Conservation (phyloP, 2,113 vertebrate species). For the Sardina pilchardus region DNA sequence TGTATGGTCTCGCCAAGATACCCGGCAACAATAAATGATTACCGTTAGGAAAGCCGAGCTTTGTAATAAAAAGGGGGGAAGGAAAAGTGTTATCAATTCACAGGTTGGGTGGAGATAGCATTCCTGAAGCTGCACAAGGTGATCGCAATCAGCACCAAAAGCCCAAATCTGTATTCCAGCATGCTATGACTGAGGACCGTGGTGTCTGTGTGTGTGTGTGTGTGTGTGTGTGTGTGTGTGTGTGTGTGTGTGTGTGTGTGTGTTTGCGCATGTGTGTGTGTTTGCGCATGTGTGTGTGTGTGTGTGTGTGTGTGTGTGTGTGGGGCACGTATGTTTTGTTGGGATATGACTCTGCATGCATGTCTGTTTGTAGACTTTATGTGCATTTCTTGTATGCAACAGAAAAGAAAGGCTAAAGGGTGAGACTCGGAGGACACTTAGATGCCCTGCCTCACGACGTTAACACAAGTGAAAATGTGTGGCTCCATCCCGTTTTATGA, state of each 20-base stretch:
- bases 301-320: constrained; percentile 28
- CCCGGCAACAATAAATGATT: constrained; percentile 85
- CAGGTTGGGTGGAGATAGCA: constrained; percentile 89
- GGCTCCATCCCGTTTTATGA: no score
- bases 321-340: not conserved
- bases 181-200: constrained; percentile 52
- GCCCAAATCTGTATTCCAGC: constrained; percentile 70
- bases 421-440: not conserved
- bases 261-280: not conserved
- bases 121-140: constrained; percentile 67
- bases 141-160: constrained; percentile 70
- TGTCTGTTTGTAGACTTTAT: not conserved
- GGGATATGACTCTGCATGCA: not conserved
- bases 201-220: constrained; percentile 44
- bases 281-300: not conserved
- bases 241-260: constrained; percentile 39
- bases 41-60: constrained; percentile 90
- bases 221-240: constrained; percentile 42
- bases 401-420: not conserved
- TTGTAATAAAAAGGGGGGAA: constrained; percentile 90
- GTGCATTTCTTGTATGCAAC: not conserved
- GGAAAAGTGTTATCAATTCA: constrained; percentile 87
- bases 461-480: not conserved
- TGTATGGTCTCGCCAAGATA: constrained; percentile 80
- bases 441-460: no score